Conservation (phyloP, 2,113 vertebrate species). For the Erythrocercus mccallii region DNA sequence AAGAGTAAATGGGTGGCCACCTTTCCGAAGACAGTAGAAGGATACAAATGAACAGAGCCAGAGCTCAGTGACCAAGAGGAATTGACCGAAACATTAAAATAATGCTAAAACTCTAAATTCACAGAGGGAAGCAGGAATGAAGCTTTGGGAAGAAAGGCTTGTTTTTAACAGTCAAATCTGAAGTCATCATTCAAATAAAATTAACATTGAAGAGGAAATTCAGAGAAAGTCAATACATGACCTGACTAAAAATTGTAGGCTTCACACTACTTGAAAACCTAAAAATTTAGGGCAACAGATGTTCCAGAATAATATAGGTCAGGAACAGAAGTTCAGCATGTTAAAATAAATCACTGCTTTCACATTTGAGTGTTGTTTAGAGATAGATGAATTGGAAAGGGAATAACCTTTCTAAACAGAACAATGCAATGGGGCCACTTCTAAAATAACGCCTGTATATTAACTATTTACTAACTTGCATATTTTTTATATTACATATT, state of each 20-base stretch:
- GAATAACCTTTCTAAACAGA: slow-evolving; percentile 1
- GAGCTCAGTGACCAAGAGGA: neutral
- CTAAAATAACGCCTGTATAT: neutral
- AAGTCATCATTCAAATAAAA: neutral
- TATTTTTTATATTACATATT: neutral
- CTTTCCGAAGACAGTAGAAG: neutral
- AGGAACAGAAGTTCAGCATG: neutral
- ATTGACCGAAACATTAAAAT: neutral
- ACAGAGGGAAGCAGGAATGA: neutral
- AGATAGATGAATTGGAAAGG: neutral
- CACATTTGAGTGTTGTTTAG: neutral
- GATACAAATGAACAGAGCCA: accelerated
- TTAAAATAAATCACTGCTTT: slow-evolving; percentile 38
- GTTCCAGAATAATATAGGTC: slow-evolving; percentile 33
- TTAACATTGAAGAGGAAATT: neutral
- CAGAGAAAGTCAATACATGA: neutral
- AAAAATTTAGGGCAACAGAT: slow-evolving; percentile 35
- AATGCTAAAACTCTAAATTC: neutral
- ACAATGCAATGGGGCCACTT: neutral
- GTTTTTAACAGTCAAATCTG: neutral
- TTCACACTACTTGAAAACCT: neutral
- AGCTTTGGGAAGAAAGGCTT: neutral
- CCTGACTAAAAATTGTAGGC: neutral
- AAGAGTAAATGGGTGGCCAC: neutral
- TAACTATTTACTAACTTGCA: neutral